Conservation (phyloP, 2,797 vertebrate species). For the Trematomus bernacchii region DNA sequence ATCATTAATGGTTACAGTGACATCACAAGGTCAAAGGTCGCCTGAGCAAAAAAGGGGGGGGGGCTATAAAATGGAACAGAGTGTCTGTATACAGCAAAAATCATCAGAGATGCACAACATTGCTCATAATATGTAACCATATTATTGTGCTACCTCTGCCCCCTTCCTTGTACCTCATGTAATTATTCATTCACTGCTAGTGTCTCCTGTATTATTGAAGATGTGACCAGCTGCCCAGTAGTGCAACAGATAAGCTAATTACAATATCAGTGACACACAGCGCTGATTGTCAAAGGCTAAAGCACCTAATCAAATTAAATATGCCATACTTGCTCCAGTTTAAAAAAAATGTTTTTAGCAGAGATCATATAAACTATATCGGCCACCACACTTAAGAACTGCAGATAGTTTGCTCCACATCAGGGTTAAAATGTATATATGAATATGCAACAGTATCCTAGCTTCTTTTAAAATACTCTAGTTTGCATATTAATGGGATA, state of each 20-base stretch:
- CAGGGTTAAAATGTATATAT: too few relatives aligned
- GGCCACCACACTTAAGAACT: too few relatives aligned
- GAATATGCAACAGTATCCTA: too few relatives aligned
- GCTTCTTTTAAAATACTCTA: too few relatives aligned
- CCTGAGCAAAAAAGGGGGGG: neutral
- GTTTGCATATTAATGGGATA: too few relatives aligned
- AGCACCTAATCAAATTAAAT: too few relatives aligned
- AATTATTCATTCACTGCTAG: slow-evolving; percentile 51
- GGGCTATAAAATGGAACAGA: neutral
- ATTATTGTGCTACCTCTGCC: slow-evolving; percentile 26
- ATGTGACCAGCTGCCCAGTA: slow-evolving; percentile 33
- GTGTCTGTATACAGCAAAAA: slow-evolving; percentile 6
- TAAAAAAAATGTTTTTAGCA: too few relatives aligned
- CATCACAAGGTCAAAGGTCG: slow-evolving; percentile 47
- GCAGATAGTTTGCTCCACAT: too few relatives aligned
- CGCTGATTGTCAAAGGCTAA: too few relatives aligned
- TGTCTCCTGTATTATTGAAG: slow-evolving; percentile 57
- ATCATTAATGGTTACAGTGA: slow-evolving; percentile 55
- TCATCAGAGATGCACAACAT: slow-evolving; percentile 7
- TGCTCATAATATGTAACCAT: slow-evolving; percentile 29
- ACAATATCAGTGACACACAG: too few relatives aligned
- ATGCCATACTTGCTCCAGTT: too few relatives aligned
- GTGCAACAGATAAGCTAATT: neutral
- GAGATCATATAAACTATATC: too few relatives aligned
- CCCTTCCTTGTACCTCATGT: slow-evolving; percentile 23